A percentile compares a stretch with the other conserved stretches of the same genome.
These are phyloP conservation scores for Holocentrus rufus DNA, from an alignment of 2,797 vertebrate species.

Conservation along the genomic window DNA sequence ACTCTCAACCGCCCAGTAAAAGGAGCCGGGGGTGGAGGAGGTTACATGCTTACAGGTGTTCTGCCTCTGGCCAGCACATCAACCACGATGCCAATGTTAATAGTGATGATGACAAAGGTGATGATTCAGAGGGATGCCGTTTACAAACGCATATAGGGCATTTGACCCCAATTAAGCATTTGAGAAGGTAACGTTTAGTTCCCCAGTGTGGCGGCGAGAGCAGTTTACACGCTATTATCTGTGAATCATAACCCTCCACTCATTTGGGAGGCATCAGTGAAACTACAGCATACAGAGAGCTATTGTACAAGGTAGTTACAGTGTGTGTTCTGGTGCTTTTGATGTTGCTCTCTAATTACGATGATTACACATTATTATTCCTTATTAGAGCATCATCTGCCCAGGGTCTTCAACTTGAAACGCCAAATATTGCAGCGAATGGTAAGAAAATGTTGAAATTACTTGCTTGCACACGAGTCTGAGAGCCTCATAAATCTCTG, in stretches of 20 bases:
- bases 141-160: constrained; percentile 13
- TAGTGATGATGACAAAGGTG: constrained; percentile 61
- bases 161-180: constrained; percentile 55
- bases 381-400: constrained; percentile 63
- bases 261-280: constrained; percentile 44
- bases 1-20: constrained; percentile 41
- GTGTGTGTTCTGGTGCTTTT: constrained; percentile 59
- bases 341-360: constrained; percentile 72
- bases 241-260: constrained; percentile 68
- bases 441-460: constrained; percentile 48
- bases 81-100: constrained; percentile 62
- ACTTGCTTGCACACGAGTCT: constrained; percentile 11
- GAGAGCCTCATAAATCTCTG: constrained; percentile 26
- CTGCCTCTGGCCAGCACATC: constrained; percentile 66
- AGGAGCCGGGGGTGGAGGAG: constrained; percentile 23
- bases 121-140: constrained; percentile 60
- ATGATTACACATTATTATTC: constrained; percentile 74
- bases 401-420: constrained; percentile 25
- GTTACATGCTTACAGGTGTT: constrained; percentile 72
- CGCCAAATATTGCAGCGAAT: constrained; percentile 29
- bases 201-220: constrained; percentile 38
- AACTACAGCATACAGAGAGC: constrained; percentile 51
- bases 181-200: constrained; percentile 34
- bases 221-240: constrained; percentile 60
- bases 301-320: constrained; percentile 61